Percentiles rank a stretch among this genome's conserved stretches.
Evolutionary conservation across 2,797 vertebrate species (phyloP).

Genomic region (Apodemus agrarius): DNA sequence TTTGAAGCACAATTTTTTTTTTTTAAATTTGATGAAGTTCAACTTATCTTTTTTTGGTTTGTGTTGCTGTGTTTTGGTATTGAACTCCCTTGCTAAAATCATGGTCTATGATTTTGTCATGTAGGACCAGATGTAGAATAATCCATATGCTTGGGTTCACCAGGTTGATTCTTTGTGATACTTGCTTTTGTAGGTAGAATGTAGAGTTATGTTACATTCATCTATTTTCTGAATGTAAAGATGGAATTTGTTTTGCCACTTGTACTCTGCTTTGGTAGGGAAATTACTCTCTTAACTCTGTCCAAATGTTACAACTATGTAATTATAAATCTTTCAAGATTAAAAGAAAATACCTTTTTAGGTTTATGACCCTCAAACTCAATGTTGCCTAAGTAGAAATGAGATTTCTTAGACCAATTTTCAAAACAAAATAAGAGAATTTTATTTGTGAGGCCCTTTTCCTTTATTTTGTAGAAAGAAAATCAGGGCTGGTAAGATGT

Average conservation of each 20-base stretch:
- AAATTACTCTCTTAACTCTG: not conserved
- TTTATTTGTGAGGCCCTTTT: not conserved
- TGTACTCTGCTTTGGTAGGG: not conserved
- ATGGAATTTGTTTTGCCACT: not conserved
- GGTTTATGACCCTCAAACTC: not conserved
- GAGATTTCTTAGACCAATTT: constrained; percentile 36
- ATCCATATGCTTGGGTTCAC: not conserved
- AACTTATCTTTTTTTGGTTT: not conserved
- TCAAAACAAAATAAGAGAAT: constrained; percentile 12
- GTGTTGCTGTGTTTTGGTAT: not conserved
- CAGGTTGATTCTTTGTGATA: not conserved
- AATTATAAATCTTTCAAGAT: constrained; percentile 1
- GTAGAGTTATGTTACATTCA: not conserved
- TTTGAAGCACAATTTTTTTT: not conserved
- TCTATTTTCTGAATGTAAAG: not conserved
- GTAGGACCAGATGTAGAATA: not conserved
- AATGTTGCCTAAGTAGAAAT: not conserved
- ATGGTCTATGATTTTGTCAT: not conserved
- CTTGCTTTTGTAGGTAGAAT: not conserved
- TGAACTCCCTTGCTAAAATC: not conserved
- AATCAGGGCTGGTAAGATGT: not conserved
- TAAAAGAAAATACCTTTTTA: not conserved
- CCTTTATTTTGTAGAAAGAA: not conserved
- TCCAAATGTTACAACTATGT: not conserved
- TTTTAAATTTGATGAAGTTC: not conserved